Evolutionary conservation across 2,113 vertebrate species (phyloP), one percentile per base, ranked within the genome.

Genomic region (Theristicus caerulescens): DNA sequence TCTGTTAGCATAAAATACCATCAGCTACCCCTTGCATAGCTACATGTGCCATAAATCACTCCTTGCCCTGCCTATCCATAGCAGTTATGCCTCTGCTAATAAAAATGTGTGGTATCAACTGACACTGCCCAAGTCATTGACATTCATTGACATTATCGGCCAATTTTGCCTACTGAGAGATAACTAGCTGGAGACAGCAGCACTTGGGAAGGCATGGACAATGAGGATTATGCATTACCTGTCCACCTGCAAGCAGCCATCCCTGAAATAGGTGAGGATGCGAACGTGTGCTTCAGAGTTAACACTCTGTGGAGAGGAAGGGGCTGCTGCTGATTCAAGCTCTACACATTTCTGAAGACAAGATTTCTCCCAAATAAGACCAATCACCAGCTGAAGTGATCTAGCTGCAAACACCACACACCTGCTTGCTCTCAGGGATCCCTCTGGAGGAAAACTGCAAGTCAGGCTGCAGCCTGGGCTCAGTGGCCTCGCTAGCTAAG

Each of bases 241-340:
- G 11, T n/a, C 51, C 1, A 1, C 10, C 11, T 38, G 16, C 29
- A 47, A 82, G 22, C 5, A 2, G 17, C 7, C 42, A 36, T 47
- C 79, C 61, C 58, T 80, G 44, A 62, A 69, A 36, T 1, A 67
- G 16, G 5, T 26, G 26, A 82, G 18, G 52, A 58, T 40, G 5
- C 16, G 8, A 83, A 21, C 1, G 2, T 1, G 2, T 10, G 11
- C 11, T 25, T 66, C 11, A 51, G 51, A 51, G 11, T 32, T 31
- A 42, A 14, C 12, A 27, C 18, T 14, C n/a, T 29, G 4, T 10
- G 17, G 32, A 25, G 17, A 54, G 22, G 13, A 71, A 44, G 11
- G 26, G 9, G 8, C 65, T 74, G 49, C 17, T 78, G 8, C 7
- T 2, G 2, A 34, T 59, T 64, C 32, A 67, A 62, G 14, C 14